phyloP scores from a whole-genome alignment of 2,888 invertebrate genomes.

The Nudaria mundana region DNA sequence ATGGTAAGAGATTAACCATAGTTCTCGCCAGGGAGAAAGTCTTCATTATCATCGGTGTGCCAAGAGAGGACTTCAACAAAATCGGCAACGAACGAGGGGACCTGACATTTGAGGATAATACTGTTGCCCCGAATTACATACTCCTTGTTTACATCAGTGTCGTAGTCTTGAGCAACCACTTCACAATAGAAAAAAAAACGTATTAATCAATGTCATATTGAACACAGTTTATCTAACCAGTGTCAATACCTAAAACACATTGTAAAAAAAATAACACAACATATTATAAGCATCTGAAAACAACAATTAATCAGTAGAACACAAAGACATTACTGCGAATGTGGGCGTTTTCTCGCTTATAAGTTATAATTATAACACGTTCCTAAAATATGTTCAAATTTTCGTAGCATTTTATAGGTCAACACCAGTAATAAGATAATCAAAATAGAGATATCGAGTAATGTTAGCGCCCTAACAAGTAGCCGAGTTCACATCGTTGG shows the following conservation, averaged over 20 bases:
- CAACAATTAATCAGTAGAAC: too few relatives aligned
- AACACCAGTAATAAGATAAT: not conserved
- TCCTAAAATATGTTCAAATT: not conserved
- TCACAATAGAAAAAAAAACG: constrained; percentile 29
- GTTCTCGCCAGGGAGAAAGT: constrained; percentile 84
- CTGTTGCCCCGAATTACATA: constrained; percentile 91
- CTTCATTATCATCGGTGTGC: constrained; percentile 89
- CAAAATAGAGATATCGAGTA: not conserved
- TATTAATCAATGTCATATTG: constrained; percentile 4
- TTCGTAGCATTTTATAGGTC: not conserved
- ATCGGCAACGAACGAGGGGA: constrained; percentile 93
- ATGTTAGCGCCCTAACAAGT: constrained; percentile 2
- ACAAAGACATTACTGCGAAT: too few relatives aligned
- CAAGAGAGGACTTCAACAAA: constrained; percentile 91
- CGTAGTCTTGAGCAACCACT: constrained; percentile 92
- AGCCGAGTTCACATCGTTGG: constrained; percentile 15
- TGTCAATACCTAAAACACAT: constrained; percentile 6
- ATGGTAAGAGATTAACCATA: constrained; percentile 72
- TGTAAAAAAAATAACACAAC: not conserved
- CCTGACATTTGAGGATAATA: constrained; percentile 90
- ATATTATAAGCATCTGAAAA: too few relatives aligned
- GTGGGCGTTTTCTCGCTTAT: too few relatives aligned
- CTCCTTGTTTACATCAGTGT: constrained; percentile 92
- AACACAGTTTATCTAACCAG: not conserved
- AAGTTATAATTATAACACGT: too few relatives aligned